These are phyloP conservation scores for Euleptes europaea DNA, from an alignment of 2,113 vertebrate genomes.

Conservation along the genomic window DNA sequence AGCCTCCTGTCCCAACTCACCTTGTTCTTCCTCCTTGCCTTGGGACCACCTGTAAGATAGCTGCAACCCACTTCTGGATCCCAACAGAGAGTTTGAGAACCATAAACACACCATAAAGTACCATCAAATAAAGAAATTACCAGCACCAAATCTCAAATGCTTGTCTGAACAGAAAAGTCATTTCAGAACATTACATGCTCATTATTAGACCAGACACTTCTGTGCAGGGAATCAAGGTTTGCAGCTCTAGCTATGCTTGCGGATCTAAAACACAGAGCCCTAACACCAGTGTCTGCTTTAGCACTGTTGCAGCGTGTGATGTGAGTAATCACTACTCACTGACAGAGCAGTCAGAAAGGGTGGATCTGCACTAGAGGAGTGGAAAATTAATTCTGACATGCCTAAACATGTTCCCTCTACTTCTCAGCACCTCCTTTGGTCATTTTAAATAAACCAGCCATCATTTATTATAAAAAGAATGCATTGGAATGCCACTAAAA, in stretches of 20 bases:
- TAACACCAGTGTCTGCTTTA: background rate
- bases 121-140: background rate
- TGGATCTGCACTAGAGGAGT: background rate
- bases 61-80: too few relatives aligned
- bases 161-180: background rate
- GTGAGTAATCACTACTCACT: conserved; percentile 43
- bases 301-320: background rate
- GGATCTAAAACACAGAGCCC: background rate
- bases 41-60: too few relatives aligned
- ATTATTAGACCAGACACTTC: background rate
- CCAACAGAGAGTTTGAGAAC: too few relatives aligned
- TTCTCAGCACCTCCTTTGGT: background rate
- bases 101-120: background rate
- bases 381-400: background rate
- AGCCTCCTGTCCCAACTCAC: too few relatives aligned
- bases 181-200: background rate
- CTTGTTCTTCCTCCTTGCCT: too few relatives aligned
- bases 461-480: background rate
- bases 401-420: background rate
- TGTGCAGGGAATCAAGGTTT: background rate
- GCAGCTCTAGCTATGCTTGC: background rate
- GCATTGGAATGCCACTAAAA: background rate
- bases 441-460: background rate
- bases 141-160: background rate
- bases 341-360: background rate